Base-by-base conservation (phyloP, 2,113 vertebrate species). In the Cygnus buccinator region DNA sequence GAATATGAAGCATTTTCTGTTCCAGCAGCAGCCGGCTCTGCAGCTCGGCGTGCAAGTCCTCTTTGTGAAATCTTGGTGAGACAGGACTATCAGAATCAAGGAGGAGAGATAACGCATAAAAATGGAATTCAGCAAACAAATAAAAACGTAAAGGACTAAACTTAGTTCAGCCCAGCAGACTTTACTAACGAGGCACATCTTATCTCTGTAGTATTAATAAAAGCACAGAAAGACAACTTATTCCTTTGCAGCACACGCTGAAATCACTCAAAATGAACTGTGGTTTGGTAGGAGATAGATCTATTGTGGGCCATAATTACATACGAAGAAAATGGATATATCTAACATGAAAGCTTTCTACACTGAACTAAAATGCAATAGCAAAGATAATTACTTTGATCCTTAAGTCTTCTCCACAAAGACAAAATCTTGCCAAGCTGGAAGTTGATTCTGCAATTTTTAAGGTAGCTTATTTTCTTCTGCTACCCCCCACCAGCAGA, bases 221-320 rank as follows among this genome's bases (percentile, higher is more conserved):
- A 77, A 74, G 29, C 44, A 65, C 54, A 46, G 37, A 88, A 87
- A 81, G 8, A 48, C 29, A 81, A 68, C 48, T 77, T 90, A 78
- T 3, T 93, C 19, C 48, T 75, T 87, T 81, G 65, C 80, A 41
- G 55, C 41, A 72, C 58, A 72, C 28, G 19, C 37, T 87, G 67
- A 92, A 92, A 96, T 81, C 46, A 67, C 29, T 76, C 70, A 79
- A 85, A 93, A 95, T 50, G 91, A 93, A 84, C 23, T 15, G 25
- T 43, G 11, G 37, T 65, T 89, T 55, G 11, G 67, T 41, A 71
- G 57, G 43, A 87, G 62, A 81, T 23, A 89, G 80, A 89, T 17
- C 28, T 92, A 68, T 61, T 78, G 68, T 50, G 63, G 71, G 76
- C 43, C 26, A 4, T 50, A 93, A 89, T 93, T 82, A 73, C 89